phyloP scores from a whole-genome alignment of 1,140 invertebrate genomes.

The Caenorhabditis remanei region DNA sequence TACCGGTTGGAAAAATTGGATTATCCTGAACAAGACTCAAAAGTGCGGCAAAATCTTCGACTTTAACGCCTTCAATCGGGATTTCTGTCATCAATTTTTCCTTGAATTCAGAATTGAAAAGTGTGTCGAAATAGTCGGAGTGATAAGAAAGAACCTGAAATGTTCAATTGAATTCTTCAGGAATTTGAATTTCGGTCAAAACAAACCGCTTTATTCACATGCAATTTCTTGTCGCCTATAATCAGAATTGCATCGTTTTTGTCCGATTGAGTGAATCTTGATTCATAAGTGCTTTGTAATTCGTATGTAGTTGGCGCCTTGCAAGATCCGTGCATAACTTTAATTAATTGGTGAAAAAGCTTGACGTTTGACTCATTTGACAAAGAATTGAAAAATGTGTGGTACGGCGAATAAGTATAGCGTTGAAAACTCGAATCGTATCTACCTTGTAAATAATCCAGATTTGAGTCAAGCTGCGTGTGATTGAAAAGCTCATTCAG shows the following conservation, averaged over 20 bases:
- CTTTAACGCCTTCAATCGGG: not conserved
- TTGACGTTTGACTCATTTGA: no score
- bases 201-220: not conserved
- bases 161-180: not conserved
- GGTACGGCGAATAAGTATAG: no score
- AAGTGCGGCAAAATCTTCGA: not conserved
- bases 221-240: not conserved
- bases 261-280: not conserved
- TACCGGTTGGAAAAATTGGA: not conserved
- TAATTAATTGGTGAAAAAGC: no score
- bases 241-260: not conserved
- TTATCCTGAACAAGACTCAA: not conserved
- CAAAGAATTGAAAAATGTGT: no score
- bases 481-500: no score
- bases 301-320: not conserved
- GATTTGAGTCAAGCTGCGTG: no score
- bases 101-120: not conserved
- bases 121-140: not conserved
- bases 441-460: no score
- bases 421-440: no score
- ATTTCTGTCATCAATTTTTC: not conserved
- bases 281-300: not conserved
- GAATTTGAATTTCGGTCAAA: not conserved
- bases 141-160: not conserved
- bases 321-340: no score